Conservation (phyloP, 1,140 invertebrate species). For the Arctopsyche grandis region DNA sequence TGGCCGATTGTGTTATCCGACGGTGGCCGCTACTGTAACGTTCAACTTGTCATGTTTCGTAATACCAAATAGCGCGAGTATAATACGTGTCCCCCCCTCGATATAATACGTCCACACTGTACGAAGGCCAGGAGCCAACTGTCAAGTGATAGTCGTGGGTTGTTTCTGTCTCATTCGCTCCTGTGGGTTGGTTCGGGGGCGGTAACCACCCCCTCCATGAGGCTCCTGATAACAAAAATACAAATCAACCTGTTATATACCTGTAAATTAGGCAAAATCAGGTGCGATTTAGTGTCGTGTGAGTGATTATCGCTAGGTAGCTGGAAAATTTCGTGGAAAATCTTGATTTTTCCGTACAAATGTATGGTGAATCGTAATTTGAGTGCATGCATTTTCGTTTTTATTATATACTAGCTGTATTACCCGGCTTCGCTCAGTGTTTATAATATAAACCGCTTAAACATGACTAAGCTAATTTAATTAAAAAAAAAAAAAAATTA, state of each 20-base stretch:
- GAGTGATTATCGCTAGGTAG: too few species aligned
- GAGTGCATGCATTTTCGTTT: too few species aligned
- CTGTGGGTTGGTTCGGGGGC: neutral
- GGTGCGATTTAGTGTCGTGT: too few species aligned
- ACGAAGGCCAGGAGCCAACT: slow-evolving; percentile 13
- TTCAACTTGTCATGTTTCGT: neutral
- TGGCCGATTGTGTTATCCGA: neutral
- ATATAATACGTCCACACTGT: neutral
- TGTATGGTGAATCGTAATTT: too few species aligned
- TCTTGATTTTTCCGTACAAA: too few species aligned
- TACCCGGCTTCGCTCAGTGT: too few species aligned
- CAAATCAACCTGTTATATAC: neutral
- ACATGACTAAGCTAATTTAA: too few species aligned
- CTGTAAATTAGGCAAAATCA: too few species aligned
- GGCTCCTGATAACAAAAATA: neutral
- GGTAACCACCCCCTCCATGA: neutral
- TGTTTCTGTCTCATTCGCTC: neutral
- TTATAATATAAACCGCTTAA: too few species aligned
- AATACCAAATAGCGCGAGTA: neutral
- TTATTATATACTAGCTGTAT: too few species aligned
- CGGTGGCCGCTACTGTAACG: neutral
- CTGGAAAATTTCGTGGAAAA: too few species aligned
- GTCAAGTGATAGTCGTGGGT: neutral
- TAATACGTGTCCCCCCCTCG: neutral
- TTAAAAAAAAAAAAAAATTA: too few species aligned